Evolutionary conservation across 2,113 vertebrate species (phyloP).

Genomic region (Carlito syrichta): DNA sequence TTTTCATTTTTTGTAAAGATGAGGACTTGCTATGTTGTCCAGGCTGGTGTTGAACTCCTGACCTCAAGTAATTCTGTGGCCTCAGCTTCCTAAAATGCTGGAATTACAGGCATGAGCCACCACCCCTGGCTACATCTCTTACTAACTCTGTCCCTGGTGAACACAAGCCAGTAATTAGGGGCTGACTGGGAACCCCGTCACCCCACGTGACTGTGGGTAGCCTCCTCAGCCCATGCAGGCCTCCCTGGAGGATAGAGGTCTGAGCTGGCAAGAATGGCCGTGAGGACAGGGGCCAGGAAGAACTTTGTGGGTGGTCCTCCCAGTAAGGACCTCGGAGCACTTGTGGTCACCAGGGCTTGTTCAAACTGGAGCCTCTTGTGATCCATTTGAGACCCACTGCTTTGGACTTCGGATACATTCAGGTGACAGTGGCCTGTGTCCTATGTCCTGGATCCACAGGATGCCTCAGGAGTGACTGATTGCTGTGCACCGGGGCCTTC

Average conservation of each 20-base stretch:
- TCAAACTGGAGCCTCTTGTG: background rate
- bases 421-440: background rate
- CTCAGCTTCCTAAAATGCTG: no score
- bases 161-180: background rate
- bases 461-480: background rate
- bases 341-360: background rate
- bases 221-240: background rate
- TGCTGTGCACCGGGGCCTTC: rapidly evolving
- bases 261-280: background rate
- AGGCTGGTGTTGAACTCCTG: no score
- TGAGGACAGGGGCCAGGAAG: background rate
- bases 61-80: no score
- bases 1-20: no score
- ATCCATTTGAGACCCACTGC: background rate
- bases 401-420: background rate
- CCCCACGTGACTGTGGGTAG: rapidly evolving
- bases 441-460: background rate
- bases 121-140: no score
- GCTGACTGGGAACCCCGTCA: background rate
- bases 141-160: background rate
- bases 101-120: no score
- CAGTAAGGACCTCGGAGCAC: background rate
- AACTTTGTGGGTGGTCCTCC: background rate
- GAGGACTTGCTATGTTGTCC: no score
- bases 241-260: no score